Evolutionary conservation across 2,888 invertebrate species (phyloP).

Genomic region (Andrena trimmerana): DNA sequence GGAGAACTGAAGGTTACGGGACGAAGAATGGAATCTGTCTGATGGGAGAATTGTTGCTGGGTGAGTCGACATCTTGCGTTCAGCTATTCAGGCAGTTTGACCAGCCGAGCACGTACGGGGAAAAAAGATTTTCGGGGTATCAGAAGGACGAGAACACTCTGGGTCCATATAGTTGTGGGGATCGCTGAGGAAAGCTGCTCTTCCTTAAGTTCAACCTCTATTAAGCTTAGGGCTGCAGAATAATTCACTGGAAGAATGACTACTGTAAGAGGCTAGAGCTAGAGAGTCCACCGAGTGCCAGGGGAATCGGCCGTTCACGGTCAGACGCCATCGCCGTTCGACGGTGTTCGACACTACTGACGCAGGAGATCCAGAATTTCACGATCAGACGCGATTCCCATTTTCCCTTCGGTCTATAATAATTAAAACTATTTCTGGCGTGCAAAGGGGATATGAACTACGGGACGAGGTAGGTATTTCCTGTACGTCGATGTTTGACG

Average conservation of each 20-base stretch:
- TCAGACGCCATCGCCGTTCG: neutral
- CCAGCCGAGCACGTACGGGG: conserved; percentile 48
- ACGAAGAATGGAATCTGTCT: neutral
- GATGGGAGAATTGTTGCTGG: neutral
- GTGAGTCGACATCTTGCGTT: neutral
- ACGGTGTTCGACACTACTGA: too few species aligned
- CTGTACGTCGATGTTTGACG: conserved; percentile 18
- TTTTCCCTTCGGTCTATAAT: neutral
- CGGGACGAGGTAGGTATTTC: neutral
- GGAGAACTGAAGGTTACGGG: neutral
- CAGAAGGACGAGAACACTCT: conserved; percentile 19
- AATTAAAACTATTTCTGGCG: neutral
- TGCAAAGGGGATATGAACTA: neutral
- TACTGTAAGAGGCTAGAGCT: neutral
- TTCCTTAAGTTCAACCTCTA: conserved; percentile 29
- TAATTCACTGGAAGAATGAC: conserved; percentile 10
- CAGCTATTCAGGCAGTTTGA: conserved; percentile 8
- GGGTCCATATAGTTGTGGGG: neutral
- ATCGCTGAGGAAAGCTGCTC: conserved; percentile 16
- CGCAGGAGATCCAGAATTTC: neutral
- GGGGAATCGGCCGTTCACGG: neutral
- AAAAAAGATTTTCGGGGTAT: conserved; percentile 22
- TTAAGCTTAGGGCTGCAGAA: conserved; percentile 5
- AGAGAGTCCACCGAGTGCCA: neutral
- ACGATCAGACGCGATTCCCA: neutral